phyloP scores from a whole-genome alignment of 2,113 vertebrate species.

The Apaloderma vittatum region DNA sequence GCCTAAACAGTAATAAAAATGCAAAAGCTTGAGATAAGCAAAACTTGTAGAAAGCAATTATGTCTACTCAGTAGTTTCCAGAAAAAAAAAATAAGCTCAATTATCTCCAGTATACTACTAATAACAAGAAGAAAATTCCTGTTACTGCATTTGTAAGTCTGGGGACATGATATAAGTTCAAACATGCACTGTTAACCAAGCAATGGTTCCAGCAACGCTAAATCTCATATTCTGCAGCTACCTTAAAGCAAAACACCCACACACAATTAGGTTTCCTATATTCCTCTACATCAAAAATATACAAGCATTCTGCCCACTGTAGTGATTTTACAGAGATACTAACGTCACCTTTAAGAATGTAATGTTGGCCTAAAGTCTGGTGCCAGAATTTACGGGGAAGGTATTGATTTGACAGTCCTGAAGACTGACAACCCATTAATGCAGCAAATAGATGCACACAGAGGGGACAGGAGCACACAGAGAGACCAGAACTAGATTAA shows the following conservation, averaged over 20 bases:
- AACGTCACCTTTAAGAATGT: background rate
- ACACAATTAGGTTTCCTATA: background rate
- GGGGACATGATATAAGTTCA: background rate
- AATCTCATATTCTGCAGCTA: background rate
- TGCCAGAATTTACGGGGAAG: background rate
- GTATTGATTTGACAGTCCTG: background rate
- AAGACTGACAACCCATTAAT: background rate
- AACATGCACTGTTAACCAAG: background rate
- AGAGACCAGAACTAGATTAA: background rate
- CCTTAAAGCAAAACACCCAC: background rate
- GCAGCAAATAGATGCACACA: background rate
- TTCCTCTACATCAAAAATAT: background rate
- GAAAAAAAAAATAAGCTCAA: background rate
- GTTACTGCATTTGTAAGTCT: background rate
- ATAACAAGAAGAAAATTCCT: background rate
- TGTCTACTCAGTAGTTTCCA: background rate
- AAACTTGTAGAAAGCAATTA: background rate
- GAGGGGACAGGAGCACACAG: background rate
- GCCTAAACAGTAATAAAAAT: background rate
- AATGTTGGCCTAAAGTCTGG: background rate
- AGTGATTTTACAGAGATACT: background rate
- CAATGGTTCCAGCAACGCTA: background rate
- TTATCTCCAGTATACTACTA: background rate
- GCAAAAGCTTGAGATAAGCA: background rate
- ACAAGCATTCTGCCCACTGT: background rate